Base-by-base conservation (phyloP, 2,888 invertebrate genomes). In the Cecidostiba fungosa region DNA sequence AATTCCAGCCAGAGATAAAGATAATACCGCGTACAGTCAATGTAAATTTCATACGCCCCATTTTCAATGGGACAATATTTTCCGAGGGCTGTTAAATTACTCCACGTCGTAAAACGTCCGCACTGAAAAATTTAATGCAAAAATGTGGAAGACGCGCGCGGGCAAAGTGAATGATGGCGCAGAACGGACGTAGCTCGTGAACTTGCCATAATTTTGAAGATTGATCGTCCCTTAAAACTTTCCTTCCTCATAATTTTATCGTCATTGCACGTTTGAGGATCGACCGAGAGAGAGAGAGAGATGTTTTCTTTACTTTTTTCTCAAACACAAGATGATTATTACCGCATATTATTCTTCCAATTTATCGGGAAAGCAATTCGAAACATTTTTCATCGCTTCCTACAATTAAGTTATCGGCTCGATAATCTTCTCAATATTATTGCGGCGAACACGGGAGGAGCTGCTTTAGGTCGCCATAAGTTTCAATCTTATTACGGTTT, bases 401-500 rank as follows among this genome's bases (percentile, higher is more conserved):
- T 1, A 23, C 62, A 62, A 16, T 69, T 16, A 26, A 59, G n/a
- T 54, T 36, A 32, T 32, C n/a, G 59, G n/a, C 36, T 36, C 16
- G 32, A 19, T 59, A 59, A 32, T 59, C 59, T 59, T 76, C n/a
- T 47, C 19, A 26, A 23, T 39, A 77, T 76, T 59, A 69, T 8
- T 23, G 54, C 32, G n/a, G 14, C 8, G 23, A 23, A 26, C 36
- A 23, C 19, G 50, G 36, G 54, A 76, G 8, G 26, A 69, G 19
- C 26, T 54, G 43, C 43, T 43, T 12, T 43, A 54, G 66, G 39
- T 32, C 29, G 47, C n/a, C 23, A 19, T 54, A 83, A 77, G 26
- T 77, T 77, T 77, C 54, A 70, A 76, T 69, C 72, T 82, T 76
- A 79, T 76, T 76, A 70, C n/a, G 19, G 43, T 39, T 29, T 76